Evolutionary conservation across 1,140 invertebrate genomes (phyloP).

Genomic region (Caligus rogercresseyi): DNA sequence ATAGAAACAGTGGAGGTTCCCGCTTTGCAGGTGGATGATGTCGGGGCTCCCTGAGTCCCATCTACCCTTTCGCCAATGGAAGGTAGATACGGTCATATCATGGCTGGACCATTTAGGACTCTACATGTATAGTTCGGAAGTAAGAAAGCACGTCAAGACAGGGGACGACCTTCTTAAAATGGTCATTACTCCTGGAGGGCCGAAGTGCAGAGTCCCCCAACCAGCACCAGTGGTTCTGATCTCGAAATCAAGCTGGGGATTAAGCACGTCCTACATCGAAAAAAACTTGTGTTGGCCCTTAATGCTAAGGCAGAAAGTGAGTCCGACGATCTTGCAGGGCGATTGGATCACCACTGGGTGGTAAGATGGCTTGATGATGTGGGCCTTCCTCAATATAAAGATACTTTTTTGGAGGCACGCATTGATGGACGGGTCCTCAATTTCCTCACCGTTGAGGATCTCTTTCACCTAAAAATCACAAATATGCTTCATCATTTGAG

Average conservation of each 20-base stretch:
- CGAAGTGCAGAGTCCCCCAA: conserved; percentile 39
- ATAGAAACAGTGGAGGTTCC: background rate
- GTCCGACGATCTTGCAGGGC: conserved; percentile 11
- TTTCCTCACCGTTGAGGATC: conserved; percentile 73
- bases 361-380: conserved; percentile 90
- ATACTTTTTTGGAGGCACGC: conserved; percentile 68
- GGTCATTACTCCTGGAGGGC: background rate
- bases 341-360: conserved; percentile 28
- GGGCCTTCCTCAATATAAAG: conserved; percentile 88
- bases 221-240: conserved; percentile 57
- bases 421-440: conserved; percentile 83
- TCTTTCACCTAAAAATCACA: conserved; percentile 58
- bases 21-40: conserved; percentile 4
- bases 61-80: conserved; percentile 45
- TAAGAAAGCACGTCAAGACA: conserved; percentile 57
- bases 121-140: conserved; percentile 59
- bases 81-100: conserved; percentile 57
- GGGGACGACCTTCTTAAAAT: conserved; percentile 52
- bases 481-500: conserved; percentile 77
- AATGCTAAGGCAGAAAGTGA: conserved; percentile 3
- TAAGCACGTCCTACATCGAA: conserved; percentile 14
- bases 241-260: conserved; percentile 44
- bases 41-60: background rate
- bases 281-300: conserved; percentile 17
- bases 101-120: conserved; percentile 78